Percentiles rank a stretch among this genome's conserved stretches.
phyloP scores from a whole-genome alignment of 2,888 invertebrate species.

The Diarsia dahlii region DNA sequence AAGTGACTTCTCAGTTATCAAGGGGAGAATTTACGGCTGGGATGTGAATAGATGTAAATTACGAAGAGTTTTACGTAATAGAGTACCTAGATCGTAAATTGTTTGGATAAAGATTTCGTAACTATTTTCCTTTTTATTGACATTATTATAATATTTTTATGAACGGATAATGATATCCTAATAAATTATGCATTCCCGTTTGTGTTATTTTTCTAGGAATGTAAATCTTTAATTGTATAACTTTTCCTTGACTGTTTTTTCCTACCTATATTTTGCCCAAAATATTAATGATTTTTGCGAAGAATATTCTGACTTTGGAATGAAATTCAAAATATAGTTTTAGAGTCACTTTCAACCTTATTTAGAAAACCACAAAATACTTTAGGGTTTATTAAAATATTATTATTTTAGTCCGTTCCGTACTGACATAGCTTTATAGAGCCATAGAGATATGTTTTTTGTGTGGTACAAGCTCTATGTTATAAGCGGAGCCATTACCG shows the following conservation, averaged over 20 bases:
- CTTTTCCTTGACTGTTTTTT: not conserved
- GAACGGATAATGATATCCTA: not conserved
- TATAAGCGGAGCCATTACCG: conserved; percentile 16
- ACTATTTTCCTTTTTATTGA: not conserved
- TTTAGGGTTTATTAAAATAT: conserved; percentile 75
- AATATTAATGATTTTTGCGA: not conserved
- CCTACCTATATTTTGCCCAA: not conserved
- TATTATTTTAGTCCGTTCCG: conserved; percentile 78
- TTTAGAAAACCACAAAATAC: conserved; percentile 64
- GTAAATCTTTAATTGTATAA: not conserved
- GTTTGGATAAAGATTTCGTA: conserved; percentile 1
- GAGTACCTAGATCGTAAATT: conserved; percentile 6
- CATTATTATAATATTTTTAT: not conserved
- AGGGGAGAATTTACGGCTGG: conserved; percentile 51
- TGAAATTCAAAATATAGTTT: conserved; percentile 10
- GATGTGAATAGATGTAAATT: conserved; percentile 48
- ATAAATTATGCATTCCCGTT: too few species aligned
- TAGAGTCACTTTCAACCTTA: conserved; percentile 37
- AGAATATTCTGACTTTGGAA: not conserved
- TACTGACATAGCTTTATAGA: conserved; percentile 73
- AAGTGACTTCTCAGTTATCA: conserved; percentile 66
- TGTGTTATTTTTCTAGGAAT: not conserved
- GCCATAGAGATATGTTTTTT: conserved; percentile 69
- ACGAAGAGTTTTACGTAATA: conserved; percentile 31
- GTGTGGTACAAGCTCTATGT: conserved; percentile 60